Percentiles rank a stretch among this genome's conserved stretches.
These are phyloP conservation scores for Agraylea sexmaculata DNA, from an alignment of 1,140 invertebrate species.

Conservation along the genomic window DNA sequence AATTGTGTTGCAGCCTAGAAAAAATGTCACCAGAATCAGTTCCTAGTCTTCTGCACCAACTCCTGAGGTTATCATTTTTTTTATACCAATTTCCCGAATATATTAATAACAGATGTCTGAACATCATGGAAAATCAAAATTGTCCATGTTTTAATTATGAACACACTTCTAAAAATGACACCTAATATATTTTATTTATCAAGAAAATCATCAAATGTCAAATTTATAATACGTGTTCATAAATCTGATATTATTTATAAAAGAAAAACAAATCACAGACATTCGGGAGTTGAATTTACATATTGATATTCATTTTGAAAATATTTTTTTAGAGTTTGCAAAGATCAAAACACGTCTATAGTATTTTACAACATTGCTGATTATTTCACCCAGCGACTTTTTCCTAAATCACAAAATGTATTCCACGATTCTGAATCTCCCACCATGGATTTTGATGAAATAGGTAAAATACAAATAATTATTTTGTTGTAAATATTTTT, in stretches of 20 bases:
- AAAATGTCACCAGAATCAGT: conserved; percentile 28
- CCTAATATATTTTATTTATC: too few species aligned
- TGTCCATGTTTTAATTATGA: too few species aligned
- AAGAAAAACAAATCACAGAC: too few species aligned
- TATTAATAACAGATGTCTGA: too few species aligned
- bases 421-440: conserved; percentile 17
- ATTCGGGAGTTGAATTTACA: too few species aligned
- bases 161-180: too few species aligned
- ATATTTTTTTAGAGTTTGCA: conserved; percentile 25
- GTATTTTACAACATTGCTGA: conserved; percentile 26
- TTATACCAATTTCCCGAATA: too few species aligned
- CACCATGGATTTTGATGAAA: conserved; percentile 22
- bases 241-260: too few species aligned
- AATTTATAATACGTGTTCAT: too few species aligned
- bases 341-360: conserved; percentile 23
- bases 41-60: conserved; percentile 28
- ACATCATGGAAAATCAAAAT: too few species aligned
- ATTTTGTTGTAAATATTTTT: background rate
- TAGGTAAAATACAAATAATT: conserved; percentile 20
- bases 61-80: conserved; percentile 23
- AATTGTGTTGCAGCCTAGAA: conserved; percentile 27
- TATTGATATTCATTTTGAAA: too few species aligned
- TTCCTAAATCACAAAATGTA: conserved; percentile 15
- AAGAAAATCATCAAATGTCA: too few species aligned
- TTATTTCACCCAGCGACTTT: conserved; percentile 27